These are phyloP conservation scores for Porites lutea DNA, from an alignment of 64 coral and sea anemone genomes.

Conservation along the genomic window DNA sequence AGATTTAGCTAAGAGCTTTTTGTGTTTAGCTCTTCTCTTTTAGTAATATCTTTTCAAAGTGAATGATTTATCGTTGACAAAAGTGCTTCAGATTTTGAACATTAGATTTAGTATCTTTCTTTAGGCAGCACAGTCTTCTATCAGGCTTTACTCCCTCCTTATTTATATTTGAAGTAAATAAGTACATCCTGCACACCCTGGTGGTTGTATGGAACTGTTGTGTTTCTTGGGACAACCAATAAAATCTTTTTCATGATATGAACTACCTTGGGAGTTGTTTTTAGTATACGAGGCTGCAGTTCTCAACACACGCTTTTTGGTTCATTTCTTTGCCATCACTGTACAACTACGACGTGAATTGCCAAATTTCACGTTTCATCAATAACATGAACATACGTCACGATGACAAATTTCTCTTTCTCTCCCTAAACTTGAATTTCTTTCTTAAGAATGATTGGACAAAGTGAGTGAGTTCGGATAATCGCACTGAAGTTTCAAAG, in stretches of 20 bases:
- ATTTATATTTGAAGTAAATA: constrained; percentile 44
- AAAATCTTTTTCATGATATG: constrained; percentile 15
- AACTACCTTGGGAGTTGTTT: background rate
- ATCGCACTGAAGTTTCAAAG: too few relatives aligned
- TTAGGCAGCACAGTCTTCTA: constrained; percentile 28
- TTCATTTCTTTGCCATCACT: too few relatives aligned
- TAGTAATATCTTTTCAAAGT: background rate
- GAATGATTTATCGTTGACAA: constrained; percentile 33
- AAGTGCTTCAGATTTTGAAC: background rate
- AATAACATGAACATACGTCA: too few relatives aligned
- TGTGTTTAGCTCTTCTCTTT: background rate
- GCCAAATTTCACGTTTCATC: too few relatives aligned
- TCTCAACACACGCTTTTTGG: too few relatives aligned
- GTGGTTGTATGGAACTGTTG: constrained; percentile 46
- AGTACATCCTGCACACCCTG: constrained; percentile 17
- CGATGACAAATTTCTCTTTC: too few relatives aligned
- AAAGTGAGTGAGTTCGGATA: too few relatives aligned
- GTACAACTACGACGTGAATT: too few relatives aligned
- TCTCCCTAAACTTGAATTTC: too few relatives aligned
- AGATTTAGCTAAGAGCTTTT: background rate
- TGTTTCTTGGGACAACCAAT: constrained; percentile 47
- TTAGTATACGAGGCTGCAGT: background rate
- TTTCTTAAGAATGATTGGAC: too few relatives aligned
- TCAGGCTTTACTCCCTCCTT: constrained; percentile 15
- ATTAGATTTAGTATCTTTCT: constrained; percentile 6